Base-by-base conservation (phyloP, 2,797 vertebrate species). In the Xiphophorus birchmanni region DNA sequence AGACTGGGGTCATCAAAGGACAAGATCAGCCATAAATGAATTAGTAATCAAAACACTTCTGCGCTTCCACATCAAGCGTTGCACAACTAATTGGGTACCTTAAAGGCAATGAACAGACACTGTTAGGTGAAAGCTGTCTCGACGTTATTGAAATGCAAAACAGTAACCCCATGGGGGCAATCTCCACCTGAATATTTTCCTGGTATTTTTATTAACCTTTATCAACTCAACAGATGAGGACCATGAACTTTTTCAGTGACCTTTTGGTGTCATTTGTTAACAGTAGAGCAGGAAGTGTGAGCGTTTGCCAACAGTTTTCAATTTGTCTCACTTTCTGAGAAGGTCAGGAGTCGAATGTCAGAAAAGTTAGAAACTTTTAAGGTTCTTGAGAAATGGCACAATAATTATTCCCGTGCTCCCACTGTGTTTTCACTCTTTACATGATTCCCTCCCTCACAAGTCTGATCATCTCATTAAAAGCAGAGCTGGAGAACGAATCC, bases 141-240 rank as follows among this genome's bases (percentile, higher is more conserved):
- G 50, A 75, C 26, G 32, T 89, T 87, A 91, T 91, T 89, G 45
- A 81, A 87, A 92, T 90, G 85, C 87, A 88, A 90, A 92, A 83
- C 75, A 80, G 80, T n/a, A 3, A n/a, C 78, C 73, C 45, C 48
- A 35, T 74, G 83, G 77, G 88, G 82, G 80, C 60, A 47, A 1
- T 40, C 75, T 83, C 48, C 44, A 86, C 82, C 82, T 45, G 71
- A 87, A 80, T 1, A 9, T 42, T 83, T 67, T 50, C 37, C 81
- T 54, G 79, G 26, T 83, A 52, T 83, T 73, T 90, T 88, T 91
- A 90, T 91, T 91, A 93, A 93, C 91, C 93, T 94, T 93, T 84
- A 87, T 85, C 84, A 73, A 79, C 47, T 82, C 74, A 81, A 72
- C 80, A 87, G 85, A 90, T 87, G 88, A 92, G 77, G 83, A 90